A percentile compares a stretch with the other conserved stretches of the same genome.
Conservation (phyloP, 2,797 vertebrate species). For the Bovichtus variegatus region DNA sequence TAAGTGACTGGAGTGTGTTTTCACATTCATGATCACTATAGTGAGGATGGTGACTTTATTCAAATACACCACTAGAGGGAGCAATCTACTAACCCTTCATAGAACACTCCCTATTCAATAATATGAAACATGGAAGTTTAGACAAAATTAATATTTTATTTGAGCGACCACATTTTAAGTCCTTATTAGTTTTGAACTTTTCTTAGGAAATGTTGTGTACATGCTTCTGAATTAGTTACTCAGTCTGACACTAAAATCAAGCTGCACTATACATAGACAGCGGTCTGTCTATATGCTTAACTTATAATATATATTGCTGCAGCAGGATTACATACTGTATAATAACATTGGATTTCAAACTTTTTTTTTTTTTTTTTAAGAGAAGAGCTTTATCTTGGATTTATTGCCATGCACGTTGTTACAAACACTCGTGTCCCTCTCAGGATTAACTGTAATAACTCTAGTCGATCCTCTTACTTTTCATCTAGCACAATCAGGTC, state of each 20-base stretch:
- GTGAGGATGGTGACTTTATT: not conserved
- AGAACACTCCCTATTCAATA: not conserved
- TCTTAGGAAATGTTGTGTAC: not conserved
- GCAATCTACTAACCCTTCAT: conserved; percentile 6
- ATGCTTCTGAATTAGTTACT: not conserved
- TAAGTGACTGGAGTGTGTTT: not conserved
- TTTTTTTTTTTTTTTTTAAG: too few species aligned
- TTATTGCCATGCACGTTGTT: too few species aligned
- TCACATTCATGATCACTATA: not conserved
- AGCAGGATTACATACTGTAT: too few species aligned
- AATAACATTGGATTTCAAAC: too few species aligned
- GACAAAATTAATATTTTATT: not conserved
- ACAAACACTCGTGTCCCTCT: too few species aligned
- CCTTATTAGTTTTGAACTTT: not conserved
- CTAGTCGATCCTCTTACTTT: too few species aligned
- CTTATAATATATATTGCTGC: too few species aligned
- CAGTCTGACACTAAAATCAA: not conserved
- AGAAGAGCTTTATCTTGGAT: too few species aligned
- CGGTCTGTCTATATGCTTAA: too few species aligned
- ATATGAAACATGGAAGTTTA: not conserved
- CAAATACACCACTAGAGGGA: conserved; percentile 54
- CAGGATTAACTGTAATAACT: too few species aligned
- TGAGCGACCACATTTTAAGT: not conserved
- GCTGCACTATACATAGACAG: too few species aligned
- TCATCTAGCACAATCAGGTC: too few species aligned